These are phyloP conservation scores for Leucophenga varia DNA, from an alignment of 1,140 invertebrate species.

Conservation along the genomic window DNA sequence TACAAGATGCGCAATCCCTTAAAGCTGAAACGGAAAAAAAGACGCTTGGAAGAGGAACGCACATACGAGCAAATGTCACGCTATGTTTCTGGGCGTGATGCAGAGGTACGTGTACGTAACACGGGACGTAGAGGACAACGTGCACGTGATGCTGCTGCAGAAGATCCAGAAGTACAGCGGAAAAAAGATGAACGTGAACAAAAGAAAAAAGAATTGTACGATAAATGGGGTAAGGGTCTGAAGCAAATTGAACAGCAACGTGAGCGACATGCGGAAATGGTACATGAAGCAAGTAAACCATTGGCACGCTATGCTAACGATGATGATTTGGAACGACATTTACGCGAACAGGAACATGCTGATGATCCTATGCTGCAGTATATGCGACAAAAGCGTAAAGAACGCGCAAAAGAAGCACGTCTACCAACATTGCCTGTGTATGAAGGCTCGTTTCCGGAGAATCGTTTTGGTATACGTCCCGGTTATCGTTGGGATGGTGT, in stretches of 20 bases:
- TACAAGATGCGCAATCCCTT: conserved; percentile 77
- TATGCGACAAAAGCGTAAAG: conserved; percentile 75
- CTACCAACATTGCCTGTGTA: conserved; percentile 66
- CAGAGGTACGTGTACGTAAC: conserved; percentile 66
- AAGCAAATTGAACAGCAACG: conserved; percentile 78
- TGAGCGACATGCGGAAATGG: conserved; percentile 67
- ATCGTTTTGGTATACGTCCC: conserved; percentile 88
- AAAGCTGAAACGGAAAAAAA: conserved; percentile 70
- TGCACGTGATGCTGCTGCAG: conserved; percentile 61
- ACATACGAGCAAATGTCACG: conserved; percentile 72
- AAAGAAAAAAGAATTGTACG: conserved; percentile 76
- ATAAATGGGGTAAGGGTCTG: conserved; percentile 83
- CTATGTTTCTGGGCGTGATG: conserved; percentile 73
- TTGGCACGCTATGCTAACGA: conserved; percentile 88
- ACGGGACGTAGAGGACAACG: conserved; percentile 60
- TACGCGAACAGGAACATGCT: conserved; percentile 75
- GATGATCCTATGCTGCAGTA: conserved; percentile 94
- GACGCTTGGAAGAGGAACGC: conserved; percentile 70
- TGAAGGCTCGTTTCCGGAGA: conserved; percentile 80
- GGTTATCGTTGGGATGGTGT: conserved; percentile 98
- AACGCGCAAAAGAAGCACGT: conserved; percentile 46
- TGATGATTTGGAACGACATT: conserved; percentile 76
- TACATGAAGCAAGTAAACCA: conserved; percentile 88
- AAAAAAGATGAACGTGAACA: conserved; percentile 70
- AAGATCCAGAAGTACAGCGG: conserved; percentile 62